These are phyloP conservation scores for Euplexia lucipara DNA, from an alignment of 2,888 invertebrate genomes.

Conservation along the genomic window DNA sequence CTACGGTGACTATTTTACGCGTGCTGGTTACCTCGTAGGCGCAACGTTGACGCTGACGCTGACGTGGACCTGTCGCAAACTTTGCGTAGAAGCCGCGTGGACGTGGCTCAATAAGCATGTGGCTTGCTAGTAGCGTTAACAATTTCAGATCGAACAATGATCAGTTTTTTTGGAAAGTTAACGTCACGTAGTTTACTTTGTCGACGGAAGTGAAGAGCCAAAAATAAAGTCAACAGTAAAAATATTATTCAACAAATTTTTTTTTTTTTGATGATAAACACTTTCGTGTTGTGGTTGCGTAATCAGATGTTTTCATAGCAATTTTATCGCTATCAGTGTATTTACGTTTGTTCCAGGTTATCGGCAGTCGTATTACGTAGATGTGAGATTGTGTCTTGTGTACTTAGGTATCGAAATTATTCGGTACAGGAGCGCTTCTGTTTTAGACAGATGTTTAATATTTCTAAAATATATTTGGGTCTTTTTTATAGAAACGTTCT, in stretches of 20 bases:
- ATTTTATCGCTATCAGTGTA: constrained; percentile 65
- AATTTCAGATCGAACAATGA: too few species aligned
- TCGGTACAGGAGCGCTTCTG: constrained; percentile 19
- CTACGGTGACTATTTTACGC: too few species aligned
- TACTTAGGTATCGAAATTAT: constrained; percentile 43
- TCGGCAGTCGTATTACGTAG: constrained; percentile 62
- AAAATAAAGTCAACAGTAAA: constrained; percentile 18
- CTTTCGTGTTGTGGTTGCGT: constrained; percentile 48
- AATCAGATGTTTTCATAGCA: constrained; percentile 67
- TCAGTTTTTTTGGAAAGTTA: not conserved
- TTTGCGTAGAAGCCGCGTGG: too few species aligned
- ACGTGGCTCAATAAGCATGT: not conserved
- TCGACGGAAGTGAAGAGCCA: constrained; percentile 6
- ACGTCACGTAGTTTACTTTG: not conserved
- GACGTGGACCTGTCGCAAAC: not conserved
- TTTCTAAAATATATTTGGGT: not conserved
- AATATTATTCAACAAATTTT: constrained; percentile 43
- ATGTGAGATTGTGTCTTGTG: constrained; percentile 42
- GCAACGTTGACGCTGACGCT: not conserved
- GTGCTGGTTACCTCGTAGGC: not conserved
- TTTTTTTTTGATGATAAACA: constrained; percentile 50
- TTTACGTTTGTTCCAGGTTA: constrained; percentile 76
- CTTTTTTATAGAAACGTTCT: constrained; percentile 17
- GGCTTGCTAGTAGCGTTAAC: too few species aligned
- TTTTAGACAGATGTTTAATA: constrained; percentile 19